Base-by-base conservation (phyloP, 2,888 invertebrate genomes). In the Cryptophagus acutangulus region DNA sequence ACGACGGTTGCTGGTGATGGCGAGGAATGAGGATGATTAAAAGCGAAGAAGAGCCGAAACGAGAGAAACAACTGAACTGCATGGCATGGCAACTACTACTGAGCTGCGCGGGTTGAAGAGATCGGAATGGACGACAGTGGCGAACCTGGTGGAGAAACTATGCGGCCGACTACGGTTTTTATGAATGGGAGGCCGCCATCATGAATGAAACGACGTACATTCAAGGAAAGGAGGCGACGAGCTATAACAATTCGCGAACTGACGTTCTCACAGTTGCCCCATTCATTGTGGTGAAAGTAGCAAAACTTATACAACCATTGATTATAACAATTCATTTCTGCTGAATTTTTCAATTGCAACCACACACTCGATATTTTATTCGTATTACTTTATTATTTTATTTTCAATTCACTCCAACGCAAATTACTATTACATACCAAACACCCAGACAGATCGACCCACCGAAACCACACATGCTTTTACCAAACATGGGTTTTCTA, bases 141-240 rank as follows among this genome's bases (percentile, higher is more conserved):
- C 66, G 63, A 61, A 51, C 67, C 57, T 43, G 37, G 47, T 61
- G 62, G 62, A 52, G 52, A 55, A 52, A 57, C 51, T 48, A 43
- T 49, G 51, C 56, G 71, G 58, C 66, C 67, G 70, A 67, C 72
- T 43, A 70, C 71, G 76, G 76, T 79, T 78, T 79, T 79, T 79
- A 79, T 79, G 79, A 79, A 79, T 79, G 79, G 77, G 75, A 76
- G 77, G 77, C 78, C 76, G 78, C 78, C 78, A 79, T 79, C 73
- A 78, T 79, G 79, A 79, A 79, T 79, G 78, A 79, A 78, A 73
- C 75, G 76, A 61, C 65, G 66, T 66, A 66, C 69, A 69, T 69
- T 70, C 68, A 69, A 66, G 63, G 65, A 66, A 66, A 64, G 42
- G 43, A 38, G 40, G 40, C 42, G 43, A 40, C 45, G 41, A 43